phyloP scores from a whole-genome alignment of 1,140 invertebrate genomes.

The Aphidius ervi region DNA sequence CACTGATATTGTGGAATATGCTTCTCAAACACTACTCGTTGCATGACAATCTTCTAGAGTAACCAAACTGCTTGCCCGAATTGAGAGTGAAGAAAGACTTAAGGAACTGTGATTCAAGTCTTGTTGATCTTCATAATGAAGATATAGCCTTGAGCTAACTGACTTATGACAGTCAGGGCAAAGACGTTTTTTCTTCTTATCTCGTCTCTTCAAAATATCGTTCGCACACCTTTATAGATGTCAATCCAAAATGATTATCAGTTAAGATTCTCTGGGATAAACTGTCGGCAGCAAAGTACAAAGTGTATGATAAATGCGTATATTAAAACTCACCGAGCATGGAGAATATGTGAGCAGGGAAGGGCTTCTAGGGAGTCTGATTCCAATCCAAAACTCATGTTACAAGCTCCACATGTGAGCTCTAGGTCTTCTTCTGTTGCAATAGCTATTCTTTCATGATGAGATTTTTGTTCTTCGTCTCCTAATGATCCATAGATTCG shows the following conservation, averaged over 20 bases:
- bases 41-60: slow-evolving; percentile 52
- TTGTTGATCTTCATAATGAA: slow-evolving; percentile 51
- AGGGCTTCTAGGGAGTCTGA: slow-evolving; percentile 71
- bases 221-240: slow-evolving; percentile 60
- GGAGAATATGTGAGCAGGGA: slow-evolving; percentile 79
- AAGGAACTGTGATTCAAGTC: slow-evolving; percentile 53
- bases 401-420: slow-evolving; percentile 72
- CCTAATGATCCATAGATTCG: slow-evolving; percentile 75
- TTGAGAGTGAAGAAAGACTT: slow-evolving; percentile 42
- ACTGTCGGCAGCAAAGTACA: background rate
- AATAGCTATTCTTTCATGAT: slow-evolving; percentile 68
- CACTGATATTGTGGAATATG: background rate
- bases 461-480: slow-evolving; percentile 71
- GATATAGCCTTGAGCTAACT: slow-evolving; percentile 58
- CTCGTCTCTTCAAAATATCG: slow-evolving; percentile 62
- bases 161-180: slow-evolving; percentile 65
- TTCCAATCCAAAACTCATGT: slow-evolving; percentile 69
- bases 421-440: slow-evolving; percentile 69
- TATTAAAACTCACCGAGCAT: slow-evolving; percentile 62
- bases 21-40: slow-evolving; percentile 49
- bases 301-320: slow-evolving; percentile 2
- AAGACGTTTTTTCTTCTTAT: slow-evolving; percentile 60
- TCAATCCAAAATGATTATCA: too few relatives aligned
- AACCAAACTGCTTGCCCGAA: slow-evolving; percentile 49
- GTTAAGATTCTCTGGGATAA: slow-evolving; percentile 2